Conservation (phyloP, 92 coral and sea anemone species). For the Palythoa grandiflora region DNA sequence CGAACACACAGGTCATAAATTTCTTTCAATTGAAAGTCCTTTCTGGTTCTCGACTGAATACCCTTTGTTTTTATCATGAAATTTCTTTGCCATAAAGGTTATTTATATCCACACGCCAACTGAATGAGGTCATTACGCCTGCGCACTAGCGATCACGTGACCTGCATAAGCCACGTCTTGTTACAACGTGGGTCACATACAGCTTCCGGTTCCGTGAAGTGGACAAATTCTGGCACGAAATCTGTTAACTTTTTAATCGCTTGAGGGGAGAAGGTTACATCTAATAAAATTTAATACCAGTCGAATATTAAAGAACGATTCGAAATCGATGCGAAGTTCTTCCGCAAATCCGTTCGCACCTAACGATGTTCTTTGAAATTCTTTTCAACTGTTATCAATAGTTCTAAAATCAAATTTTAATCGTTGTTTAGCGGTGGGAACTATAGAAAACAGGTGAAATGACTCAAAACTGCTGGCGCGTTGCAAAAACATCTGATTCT, state of each 20-base stretch:
- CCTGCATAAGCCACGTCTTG: conserved; percentile 64
- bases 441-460: conserved; percentile 88
- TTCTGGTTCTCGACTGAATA: conserved; percentile 68
- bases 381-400: conserved; percentile 90
- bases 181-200: conserved; percentile 85
- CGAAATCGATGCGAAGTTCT: not conserved
- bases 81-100: conserved; percentile 70
- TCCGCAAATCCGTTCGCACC: not conserved
- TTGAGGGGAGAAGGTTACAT: not conserved
- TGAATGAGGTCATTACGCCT: conserved; percentile 69
- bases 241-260: not conserved
- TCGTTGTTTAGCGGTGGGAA: conserved; percentile 61
- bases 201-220: conserved; percentile 91
- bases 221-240: conserved; percentile 57
- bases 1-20: conserved; percentile 4
- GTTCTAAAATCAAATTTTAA: conserved; percentile 85
- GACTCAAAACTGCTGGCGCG: conserved; percentile 63
- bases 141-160: conserved; percentile 65
- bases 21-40: conserved; percentile 51
- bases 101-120: conserved; percentile 82
- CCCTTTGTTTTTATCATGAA: conserved; percentile 87
- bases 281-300: not conserved
- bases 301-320: not conserved
- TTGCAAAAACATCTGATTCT: conserved; percentile 68
- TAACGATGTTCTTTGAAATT: conserved; percentile 62